phyloP scores from a whole-genome alignment of 2,797 vertebrate genomes.

The Trachops cirrhosus region DNA sequence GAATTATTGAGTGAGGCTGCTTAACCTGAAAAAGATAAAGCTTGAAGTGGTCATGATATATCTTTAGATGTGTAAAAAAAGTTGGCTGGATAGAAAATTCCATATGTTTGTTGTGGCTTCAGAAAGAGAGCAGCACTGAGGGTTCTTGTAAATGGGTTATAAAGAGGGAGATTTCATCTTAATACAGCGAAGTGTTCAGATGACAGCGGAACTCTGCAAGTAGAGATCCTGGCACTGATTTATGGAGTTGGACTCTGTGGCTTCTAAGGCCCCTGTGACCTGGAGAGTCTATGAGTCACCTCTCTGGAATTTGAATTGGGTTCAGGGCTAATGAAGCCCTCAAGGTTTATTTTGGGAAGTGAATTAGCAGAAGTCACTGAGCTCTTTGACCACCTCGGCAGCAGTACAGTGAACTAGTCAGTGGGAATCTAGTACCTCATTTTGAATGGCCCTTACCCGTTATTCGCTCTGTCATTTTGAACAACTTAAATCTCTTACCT shows the following conservation, averaged over 20 bases:
- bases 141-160: neutral
- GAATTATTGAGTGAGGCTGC: neutral
- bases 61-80: neutral
- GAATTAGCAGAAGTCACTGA: neutral
- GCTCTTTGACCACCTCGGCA: neutral
- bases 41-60: neutral
- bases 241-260: neutral
- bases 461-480: neutral
- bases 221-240: neutral
- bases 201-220: neutral
- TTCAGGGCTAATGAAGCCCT: neutral
- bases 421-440: neutral
- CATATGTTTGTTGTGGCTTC: neutral
- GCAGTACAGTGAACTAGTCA: neutral
- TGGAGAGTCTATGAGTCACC: neutral
- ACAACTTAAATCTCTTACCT: neutral
- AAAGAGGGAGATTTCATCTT: neutral
- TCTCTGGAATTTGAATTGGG: slow-evolving; percentile 2
- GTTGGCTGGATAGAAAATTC: neutral
- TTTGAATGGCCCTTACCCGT: neutral
- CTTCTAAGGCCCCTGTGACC: neutral
- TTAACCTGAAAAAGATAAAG: neutral
- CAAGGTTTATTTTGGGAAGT: slow-evolving; percentile 18
- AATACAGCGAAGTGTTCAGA: neutral
- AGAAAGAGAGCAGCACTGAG: neutral